These are phyloP conservation scores for Acleris emargana DNA, from an alignment of 2,888 invertebrate species.

Conservation along the genomic window DNA sequence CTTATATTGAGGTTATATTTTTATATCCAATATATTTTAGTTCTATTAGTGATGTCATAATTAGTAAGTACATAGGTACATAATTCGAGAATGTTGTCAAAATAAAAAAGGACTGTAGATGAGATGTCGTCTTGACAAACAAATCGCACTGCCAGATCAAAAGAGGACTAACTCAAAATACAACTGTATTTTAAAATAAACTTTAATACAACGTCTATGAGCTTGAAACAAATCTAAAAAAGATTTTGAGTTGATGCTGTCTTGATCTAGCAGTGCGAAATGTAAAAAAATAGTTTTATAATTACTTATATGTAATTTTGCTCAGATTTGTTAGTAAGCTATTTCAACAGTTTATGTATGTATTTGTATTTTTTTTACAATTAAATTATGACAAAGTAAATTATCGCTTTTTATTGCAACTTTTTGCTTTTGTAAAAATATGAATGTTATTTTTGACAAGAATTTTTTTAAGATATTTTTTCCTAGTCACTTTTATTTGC, in stretches of 20 bases:
- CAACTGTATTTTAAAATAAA: too few relatives aligned
- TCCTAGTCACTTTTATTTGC: too few relatives aligned
- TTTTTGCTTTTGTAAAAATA: too few relatives aligned
- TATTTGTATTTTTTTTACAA: conserved; percentile 30
- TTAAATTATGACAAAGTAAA: conserved; percentile 35
- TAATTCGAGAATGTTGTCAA: neutral
- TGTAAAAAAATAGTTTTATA: conserved; percentile 22
- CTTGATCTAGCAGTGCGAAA: too few relatives aligned
- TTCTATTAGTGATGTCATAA: conserved; percentile 18
- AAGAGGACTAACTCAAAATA: too few relatives aligned
- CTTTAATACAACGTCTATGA: too few relatives aligned
- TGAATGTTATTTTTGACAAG: too few relatives aligned
- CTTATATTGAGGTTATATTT: conserved; percentile 29
- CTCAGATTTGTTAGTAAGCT: conserved; percentile 36
- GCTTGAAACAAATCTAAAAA: too few relatives aligned
- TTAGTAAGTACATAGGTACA: neutral
- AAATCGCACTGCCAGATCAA: too few relatives aligned
- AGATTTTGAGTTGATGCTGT: too few relatives aligned
- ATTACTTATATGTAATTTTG: conserved; percentile 24
- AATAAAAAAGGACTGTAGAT: neutral
- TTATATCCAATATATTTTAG: conserved; percentile 11
- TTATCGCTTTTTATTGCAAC: conserved; percentile 1
- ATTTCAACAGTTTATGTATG: conserved; percentile 33
- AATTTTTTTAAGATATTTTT: too few relatives aligned
- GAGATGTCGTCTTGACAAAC: conserved; percentile 1